Percentiles rank a stretch among this genome's conserved stretches.
phyloP scores from a whole-genome alignment of 2,113 vertebrate species.

The Cinclus mexicanus region DNA sequence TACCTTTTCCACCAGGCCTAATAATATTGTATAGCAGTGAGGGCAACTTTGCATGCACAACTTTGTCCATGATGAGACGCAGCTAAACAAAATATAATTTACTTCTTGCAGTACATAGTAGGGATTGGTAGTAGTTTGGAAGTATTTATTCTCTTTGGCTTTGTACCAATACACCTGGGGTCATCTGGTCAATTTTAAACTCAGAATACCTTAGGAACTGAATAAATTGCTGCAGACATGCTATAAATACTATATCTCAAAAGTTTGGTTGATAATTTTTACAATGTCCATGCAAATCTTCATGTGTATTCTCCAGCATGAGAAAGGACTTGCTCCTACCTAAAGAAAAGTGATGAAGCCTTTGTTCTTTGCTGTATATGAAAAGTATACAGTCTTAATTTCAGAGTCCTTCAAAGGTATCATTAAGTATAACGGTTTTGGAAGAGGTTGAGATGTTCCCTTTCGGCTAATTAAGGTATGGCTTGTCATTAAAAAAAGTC shows the following conservation, averaged over 20 bases:
- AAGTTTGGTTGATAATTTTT: not conserved
- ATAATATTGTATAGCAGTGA: not conserved
- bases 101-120: not conserved
- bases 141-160: not conserved
- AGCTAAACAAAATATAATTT: not conserved
- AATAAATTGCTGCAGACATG: not conserved
- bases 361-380: not conserved
- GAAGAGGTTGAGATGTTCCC: not conserved
- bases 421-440: not conserved
- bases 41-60: not conserved
- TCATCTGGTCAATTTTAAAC: not conserved
- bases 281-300: not conserved
- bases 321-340: not conserved
- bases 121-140: not conserved
- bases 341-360: not conserved
- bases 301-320: fast-evolving
- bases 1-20: not conserved
- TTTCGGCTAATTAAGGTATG: not conserved
- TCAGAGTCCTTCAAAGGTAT: not conserved
- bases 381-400: not conserved
- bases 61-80: not conserved
- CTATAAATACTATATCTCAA: not conserved
- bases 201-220: not conserved
- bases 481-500: not conserved
- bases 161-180: not conserved